phyloP scores from a whole-genome alignment of 2,797 vertebrate genomes.

The Petrocephalus sullivani region DNA sequence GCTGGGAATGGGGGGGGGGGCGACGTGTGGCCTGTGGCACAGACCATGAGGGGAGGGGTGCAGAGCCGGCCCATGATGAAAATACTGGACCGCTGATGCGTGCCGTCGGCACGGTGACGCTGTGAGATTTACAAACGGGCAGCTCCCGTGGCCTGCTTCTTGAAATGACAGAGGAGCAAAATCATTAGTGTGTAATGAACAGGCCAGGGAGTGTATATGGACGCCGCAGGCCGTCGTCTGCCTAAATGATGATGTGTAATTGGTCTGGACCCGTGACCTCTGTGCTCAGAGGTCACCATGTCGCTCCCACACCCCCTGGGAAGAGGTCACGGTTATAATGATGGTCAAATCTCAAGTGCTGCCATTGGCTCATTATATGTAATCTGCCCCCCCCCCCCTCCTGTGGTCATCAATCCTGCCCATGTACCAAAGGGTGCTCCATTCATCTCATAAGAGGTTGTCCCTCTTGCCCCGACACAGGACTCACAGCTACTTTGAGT shows the following conservation, averaged over 20 bases:
- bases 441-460: neutral
- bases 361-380: conserved; percentile 7
- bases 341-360: conserved; percentile 1
- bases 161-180: neutral
- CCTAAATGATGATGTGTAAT: conserved; percentile 47
- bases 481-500: neutral
- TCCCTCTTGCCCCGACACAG: neutral
- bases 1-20: neutral
- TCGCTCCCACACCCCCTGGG: conserved; percentile 4
- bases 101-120: neutral
- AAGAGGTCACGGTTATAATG: conserved; percentile 18
- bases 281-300: conserved; percentile 9
- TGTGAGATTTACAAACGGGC: neutral
- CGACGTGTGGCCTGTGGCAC: neutral
- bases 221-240: conserved; percentile 49
- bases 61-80: conserved; percentile 25
- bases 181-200: conserved; percentile 27
- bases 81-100: neutral
- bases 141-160: neutral
- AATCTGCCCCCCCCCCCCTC: neutral
- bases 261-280: conserved; percentile 28
- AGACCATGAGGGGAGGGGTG: conserved; percentile 7
- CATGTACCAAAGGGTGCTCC: neutral
- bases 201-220: conserved; percentile 47
- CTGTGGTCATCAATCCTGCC: neutral